These are phyloP conservation scores for Dipodomys merriami DNA, from an alignment of 2,113 vertebrate species.

Conservation along the genomic window DNA sequence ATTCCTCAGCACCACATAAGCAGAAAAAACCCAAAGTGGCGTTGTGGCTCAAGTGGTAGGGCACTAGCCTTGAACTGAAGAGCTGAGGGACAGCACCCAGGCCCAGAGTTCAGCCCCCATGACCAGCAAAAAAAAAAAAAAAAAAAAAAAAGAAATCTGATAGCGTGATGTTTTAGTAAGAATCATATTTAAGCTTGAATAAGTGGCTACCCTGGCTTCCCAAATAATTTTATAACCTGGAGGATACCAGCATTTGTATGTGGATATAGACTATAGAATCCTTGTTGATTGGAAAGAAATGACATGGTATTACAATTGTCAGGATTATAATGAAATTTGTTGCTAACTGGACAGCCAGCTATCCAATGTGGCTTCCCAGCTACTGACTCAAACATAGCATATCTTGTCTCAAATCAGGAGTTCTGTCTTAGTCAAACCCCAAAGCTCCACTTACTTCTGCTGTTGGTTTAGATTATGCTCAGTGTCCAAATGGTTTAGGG, in stretches of 20 bases:
- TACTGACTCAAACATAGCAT: background rate
- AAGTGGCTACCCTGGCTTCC: background rate
- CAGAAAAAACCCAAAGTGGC: too few relatives aligned
- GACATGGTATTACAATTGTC: background rate
- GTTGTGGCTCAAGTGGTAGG: too few relatives aligned
- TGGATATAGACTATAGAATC: background rate
- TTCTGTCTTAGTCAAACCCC: background rate
- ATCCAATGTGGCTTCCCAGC: background rate
- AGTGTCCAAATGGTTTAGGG: background rate
- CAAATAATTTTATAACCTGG: background rate
- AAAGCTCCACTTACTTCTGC: background rate
- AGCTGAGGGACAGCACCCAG: too few relatives aligned
- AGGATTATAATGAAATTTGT: background rate
- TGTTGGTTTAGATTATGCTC: background rate
- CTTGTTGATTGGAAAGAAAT: background rate
- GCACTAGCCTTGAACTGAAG: too few relatives aligned
- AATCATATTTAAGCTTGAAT: background rate
- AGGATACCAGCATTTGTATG: background rate
- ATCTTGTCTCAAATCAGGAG: background rate
- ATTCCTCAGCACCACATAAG: too few relatives aligned
- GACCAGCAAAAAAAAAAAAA: too few relatives aligned
- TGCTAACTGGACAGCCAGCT: background rate
- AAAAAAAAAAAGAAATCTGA: background rate
- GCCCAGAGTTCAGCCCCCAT: too few relatives aligned
- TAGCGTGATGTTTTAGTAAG: background rate